Evolutionary conservation across 2,888 invertebrate species (phyloP), one percentile per base, ranked within the genome.

Genomic region (Pomacea canaliculata): DNA sequence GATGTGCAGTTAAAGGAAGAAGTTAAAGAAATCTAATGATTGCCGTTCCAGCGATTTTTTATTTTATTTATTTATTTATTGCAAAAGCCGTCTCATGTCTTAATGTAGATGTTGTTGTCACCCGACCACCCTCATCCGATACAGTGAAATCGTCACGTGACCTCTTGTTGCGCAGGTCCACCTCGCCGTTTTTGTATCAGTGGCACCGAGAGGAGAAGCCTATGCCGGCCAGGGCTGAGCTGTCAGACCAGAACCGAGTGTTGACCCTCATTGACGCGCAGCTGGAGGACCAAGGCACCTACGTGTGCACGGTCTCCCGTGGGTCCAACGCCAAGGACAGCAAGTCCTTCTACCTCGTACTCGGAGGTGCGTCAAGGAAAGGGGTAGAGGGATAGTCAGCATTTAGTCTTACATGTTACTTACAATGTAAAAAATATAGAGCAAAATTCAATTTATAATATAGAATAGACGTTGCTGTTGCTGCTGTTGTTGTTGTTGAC

Each of bases 211-310:
- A 78, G 5, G 84, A 81, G 23, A 78, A 81, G 18, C 76, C 79
- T 0, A 92, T 98, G 76, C 97, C 98, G 5, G 93, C 94, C 80
- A 94, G 94, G 83, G 93, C 96, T 0, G 92, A 93, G 79, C 92
- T 94, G 7, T 93, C 93, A 70, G 97, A 94, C 89, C 96, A 94
- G 90, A 95, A 96, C 88, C 93, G 98, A 77, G 95, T 98, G 18
- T 91, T 98, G 65, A 94, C 94, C 27, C 95, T 98, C 83, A 95
- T 95, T n/a, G 94, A 94, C 87, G 96, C 97, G 0, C 94, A 94
- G 76, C 95, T 97, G 12, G 96, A 96, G 90, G 97, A 98, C 92
- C 95, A 96, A 91, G 98, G 98, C 9, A 95, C 96, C 90, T 98
- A 98, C 88, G 92, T 94, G 27, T 99, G 98, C 89, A 93, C 95